phyloP scores from a whole-genome alignment of 1,140 invertebrate genomes.

The Drosophila mayri region DNA sequence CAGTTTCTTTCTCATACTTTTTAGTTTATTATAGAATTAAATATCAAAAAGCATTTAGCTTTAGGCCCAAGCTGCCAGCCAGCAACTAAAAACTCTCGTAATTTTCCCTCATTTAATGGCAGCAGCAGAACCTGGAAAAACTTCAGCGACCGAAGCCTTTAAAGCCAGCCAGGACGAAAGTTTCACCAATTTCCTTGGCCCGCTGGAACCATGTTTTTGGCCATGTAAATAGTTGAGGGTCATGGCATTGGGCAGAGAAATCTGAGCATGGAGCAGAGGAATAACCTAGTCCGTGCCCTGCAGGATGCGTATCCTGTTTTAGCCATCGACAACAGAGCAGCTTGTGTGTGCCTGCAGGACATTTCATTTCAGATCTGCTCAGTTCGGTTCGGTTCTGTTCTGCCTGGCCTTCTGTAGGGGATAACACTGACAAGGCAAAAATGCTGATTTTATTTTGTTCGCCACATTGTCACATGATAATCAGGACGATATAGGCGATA shows the following conservation, averaged over 20 bases:
- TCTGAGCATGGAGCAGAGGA: conserved; percentile 5
- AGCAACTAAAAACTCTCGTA: conserved; percentile 39
- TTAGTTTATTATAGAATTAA: conserved; percentile 8
- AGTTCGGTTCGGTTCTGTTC: conserved; percentile 5
- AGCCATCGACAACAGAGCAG: conserved; percentile 19
- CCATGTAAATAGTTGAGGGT: conserved; percentile 40
- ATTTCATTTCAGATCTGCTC: conserved; percentile 41
- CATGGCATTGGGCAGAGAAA: conserved; percentile 28
- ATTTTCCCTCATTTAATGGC: conserved; percentile 26
- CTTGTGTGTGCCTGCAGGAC: conserved; percentile 47
- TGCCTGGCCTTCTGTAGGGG: conserved; percentile 2
- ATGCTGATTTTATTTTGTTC: conserved; percentile 79
- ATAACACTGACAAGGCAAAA: conserved; percentile 59
- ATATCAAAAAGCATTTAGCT: not conserved
- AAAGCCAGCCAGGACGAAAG: conserved; percentile 31
- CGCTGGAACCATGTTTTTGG: conserved; percentile 26
- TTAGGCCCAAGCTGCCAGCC: not conserved
- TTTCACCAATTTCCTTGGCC: conserved; percentile 18
- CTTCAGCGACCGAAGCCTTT: conserved; percentile 20
- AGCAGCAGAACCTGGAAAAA: conserved; percentile 2
- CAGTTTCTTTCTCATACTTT: not conserved
- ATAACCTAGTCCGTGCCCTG: conserved; percentile 18
- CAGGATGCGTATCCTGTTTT: conserved; percentile 31
- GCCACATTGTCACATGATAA: conserved; percentile 79
- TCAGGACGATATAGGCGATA: conserved; percentile 67